These are phyloP conservation scores for Yponomeuta cagnagella DNA, from an alignment of 2,888 invertebrate genomes.

Conservation along the genomic window DNA sequence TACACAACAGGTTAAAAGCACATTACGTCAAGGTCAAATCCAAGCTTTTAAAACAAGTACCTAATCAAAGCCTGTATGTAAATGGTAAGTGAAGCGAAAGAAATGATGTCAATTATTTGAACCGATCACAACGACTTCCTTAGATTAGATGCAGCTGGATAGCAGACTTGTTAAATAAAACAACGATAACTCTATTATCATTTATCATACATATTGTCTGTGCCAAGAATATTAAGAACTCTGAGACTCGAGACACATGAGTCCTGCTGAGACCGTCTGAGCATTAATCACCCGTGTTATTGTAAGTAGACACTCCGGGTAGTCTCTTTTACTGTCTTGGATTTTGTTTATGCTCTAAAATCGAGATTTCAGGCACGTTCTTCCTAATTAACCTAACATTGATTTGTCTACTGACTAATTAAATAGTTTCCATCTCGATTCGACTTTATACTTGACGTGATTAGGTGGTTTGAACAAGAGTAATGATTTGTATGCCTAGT, in stretches of 20 bases:
- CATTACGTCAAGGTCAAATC: no score
- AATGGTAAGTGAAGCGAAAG: background rate
- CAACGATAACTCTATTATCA: conserved; percentile 13
- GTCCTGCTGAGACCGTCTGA: conserved; percentile 36
- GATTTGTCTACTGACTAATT: background rate
- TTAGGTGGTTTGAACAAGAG: background rate
- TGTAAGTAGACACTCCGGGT: conserved; percentile 29
- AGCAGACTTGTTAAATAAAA: conserved; percentile 13
- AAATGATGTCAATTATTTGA: conserved; percentile 10
- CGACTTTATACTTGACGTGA: background rate
- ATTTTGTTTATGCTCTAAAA: conserved; percentile 24
- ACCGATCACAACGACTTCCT: conserved; percentile 1
- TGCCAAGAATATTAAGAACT: conserved; percentile 5
- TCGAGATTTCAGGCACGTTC: background rate
- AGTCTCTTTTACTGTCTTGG: conserved; percentile 20
- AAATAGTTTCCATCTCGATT: background rate
- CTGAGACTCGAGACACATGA: conserved; percentile 8
- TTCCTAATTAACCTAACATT: background rate
- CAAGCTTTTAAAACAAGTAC: no score
- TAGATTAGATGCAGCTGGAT: conserved; percentile 12
- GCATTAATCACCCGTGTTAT: conserved; percentile 40
- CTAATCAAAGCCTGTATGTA: no score
- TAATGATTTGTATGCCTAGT: background rate
- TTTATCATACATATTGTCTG: background rate
- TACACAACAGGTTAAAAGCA: no score